A percentile compares a stretch with the other conserved stretches of the same genome.
phyloP scores from a whole-genome alignment of 2,113 vertebrate species.

The Oreochromis niloticus region DNA sequence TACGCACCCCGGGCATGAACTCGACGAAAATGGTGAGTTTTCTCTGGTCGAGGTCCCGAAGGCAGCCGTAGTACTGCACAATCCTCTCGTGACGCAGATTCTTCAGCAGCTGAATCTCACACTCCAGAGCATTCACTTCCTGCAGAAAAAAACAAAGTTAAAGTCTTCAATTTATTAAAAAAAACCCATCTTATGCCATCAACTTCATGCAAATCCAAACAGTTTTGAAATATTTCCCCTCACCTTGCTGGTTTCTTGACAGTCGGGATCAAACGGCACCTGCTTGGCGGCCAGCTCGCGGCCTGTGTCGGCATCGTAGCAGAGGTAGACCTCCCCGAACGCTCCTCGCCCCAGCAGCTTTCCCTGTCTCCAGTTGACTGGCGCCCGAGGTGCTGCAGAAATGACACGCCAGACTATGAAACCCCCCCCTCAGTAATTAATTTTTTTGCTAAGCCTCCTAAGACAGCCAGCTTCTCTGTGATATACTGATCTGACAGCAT shows the following conservation, averaged over 20 bases:
- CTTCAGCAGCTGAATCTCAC: constrained; percentile 91
- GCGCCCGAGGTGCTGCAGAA: constrained; percentile 79
- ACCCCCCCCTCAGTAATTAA: constrained; percentile 9
- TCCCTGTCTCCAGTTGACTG: constrained; percentile 88
- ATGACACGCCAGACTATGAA: constrained; percentile 34
- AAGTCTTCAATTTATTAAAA: background rate
- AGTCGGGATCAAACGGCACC: constrained; percentile 86
- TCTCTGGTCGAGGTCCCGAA: constrained; percentile 80
- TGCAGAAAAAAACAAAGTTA: constrained; percentile 23
- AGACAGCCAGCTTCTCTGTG: background rate
- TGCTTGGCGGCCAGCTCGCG: constrained; percentile 88
- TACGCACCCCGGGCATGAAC: constrained; percentile 88
- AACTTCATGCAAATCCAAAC: background rate
- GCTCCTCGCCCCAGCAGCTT: constrained; percentile 87
- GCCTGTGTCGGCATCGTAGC: constrained; percentile 87
- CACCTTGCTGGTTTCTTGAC: constrained; percentile 89
- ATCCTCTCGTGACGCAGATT: constrained; percentile 86
- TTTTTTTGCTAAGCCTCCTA: constrained; percentile 1
- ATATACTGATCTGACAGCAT: constrained; percentile 18
- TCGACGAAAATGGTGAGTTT: constrained; percentile 90
- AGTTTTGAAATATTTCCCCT: background rate
- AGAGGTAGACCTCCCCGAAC: constrained; percentile 89
- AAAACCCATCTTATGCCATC: background rate
- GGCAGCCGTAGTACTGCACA: constrained; percentile 87
- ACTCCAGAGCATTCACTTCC: constrained; percentile 90